Base-by-base conservation (phyloP, 2,797 vertebrate species). In the Serranus cabrilla region DNA sequence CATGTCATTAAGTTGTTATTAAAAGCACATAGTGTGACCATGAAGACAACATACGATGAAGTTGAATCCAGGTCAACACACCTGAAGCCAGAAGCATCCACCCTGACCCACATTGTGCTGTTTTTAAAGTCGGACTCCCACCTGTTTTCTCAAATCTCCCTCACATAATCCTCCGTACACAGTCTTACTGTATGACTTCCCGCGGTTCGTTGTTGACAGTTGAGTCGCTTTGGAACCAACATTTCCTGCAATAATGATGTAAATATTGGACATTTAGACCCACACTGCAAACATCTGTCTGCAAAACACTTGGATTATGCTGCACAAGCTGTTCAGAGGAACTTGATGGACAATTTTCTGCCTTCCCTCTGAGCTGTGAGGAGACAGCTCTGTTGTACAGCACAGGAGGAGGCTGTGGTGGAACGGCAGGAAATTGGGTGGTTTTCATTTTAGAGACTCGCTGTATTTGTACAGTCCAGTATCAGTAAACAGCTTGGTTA, bases 221-320 rank as follows among this genome's bases (percentile, higher is more conserved):
- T 37, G 56, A 63, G 59, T 74, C 16, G 5, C 60, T 57, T 46
- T 27, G 37, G 34, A 64, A 67, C 50, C 64, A 34, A 61, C 17
- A 73, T 56, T 81, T 72, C 42, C 61, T n/a, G 61, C 60, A 66
- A 70, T 79, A 64, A 80, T 78, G 55, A 82, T 71, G 74, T 66
- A 82, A 84, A 81, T 83, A 79, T 75, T 79, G 57, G 21, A 63
- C 71, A 58, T 71, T 87, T 76, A 68, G 31, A 82, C 39, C 52
- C 64, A 71, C 13, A 0, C 54, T 46, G 14, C 52, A 80, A 87
- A 71, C 73, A 80, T 75, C 77, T 84, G 79, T 71, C 50, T 9
- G 13, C 63, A 47, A 56, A 71, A 72, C 45, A 45, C 45, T 47
- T 25, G n/a, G 68, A 72, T 85, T 76, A 74, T n/a, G 58, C 40